Evolutionary conservation across 2,888 invertebrate genomes (phyloP), one percentile per base, ranked within the genome.

Genomic region (Andrena bicolor): DNA sequence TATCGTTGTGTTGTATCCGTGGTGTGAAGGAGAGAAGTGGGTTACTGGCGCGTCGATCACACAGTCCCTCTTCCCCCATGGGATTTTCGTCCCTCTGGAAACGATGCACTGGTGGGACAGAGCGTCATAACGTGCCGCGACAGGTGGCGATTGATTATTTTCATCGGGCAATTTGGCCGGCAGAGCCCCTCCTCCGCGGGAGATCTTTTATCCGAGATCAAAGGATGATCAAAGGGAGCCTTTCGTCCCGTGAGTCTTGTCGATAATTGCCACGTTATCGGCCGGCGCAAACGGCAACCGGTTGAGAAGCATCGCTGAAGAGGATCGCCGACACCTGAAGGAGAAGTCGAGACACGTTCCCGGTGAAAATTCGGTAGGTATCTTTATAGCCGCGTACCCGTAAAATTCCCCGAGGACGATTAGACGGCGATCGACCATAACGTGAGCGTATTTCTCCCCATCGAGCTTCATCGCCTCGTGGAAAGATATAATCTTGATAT

Each of bases 1-100:
- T 81, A 76, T 73, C 81, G 83, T 77, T 88, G 80, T 76, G 86
- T 89, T 87, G 84, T 88, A 87, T 82, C 82, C 83, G 83, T 84
- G 87, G 87, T 84, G 86, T 88, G 85, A 81, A 77, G 76, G 61
- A 69, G 76, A 80, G 78, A 72, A 85, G 84, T 83, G 81, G 87
- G 84, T 84, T 85, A 88, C 83, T 71, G 77, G 75, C 66, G 82
- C 82, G 82, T 83, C 83, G 83, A 86, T 88, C 41, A 41, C 41
- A 77, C 78, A 70, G 63, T 60, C 72, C 60, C 7, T 1, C 26
- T 23, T 8, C 56, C 23, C 23, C 23, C 23, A 23, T 7, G 30
- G 56, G 48, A 77, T 61, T 56, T 53, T 16, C 60, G 26, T 30
- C 30, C 75, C 76, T 71, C 68, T 51, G 63, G 74, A 70, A 65